phyloP scores from a whole-genome alignment of 2,113 vertebrate species.

The Opisthocomus hoazin region DNA sequence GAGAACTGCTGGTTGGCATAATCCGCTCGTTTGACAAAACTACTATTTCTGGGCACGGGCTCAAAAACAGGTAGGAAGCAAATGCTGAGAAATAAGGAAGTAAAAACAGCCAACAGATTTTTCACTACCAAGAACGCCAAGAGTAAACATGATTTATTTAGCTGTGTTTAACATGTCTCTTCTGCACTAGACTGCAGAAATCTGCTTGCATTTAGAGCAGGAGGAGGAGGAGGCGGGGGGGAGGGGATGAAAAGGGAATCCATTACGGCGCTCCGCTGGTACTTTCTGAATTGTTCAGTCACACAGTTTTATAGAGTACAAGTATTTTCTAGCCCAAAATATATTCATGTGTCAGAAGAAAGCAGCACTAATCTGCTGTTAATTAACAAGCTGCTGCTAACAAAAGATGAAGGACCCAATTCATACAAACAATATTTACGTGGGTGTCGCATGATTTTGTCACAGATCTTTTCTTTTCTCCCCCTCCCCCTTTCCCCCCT shows the following conservation, averaged over 20 bases:
- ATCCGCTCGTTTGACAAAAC: conserved; percentile 79
- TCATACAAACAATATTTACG: conserved; percentile 67
- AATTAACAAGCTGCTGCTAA: conserved; percentile 75
- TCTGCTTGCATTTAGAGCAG: conserved; percentile 66
- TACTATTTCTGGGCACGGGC: conserved; percentile 85
- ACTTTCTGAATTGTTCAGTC: conserved; percentile 51
- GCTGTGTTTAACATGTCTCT: conserved; percentile 72
- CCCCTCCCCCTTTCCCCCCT: fast-evolving
- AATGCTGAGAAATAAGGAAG: conserved; percentile 84
- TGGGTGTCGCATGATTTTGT: conserved; percentile 14
- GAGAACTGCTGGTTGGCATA: conserved; percentile 76
- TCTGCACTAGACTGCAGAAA: conserved; percentile 63
- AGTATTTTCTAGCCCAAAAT: conserved; percentile 68
- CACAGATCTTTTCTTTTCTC: conserved; percentile 2
- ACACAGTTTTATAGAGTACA: conserved; percentile 57
- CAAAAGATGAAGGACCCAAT: conserved; percentile 71
- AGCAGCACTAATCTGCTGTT: conserved; percentile 67
- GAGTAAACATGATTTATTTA: conserved; percentile 84
- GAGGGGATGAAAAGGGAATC: conserved; percentile 33
- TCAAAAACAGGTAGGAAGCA: conserved; percentile 90
- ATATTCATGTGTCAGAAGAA: conserved; percentile 65
- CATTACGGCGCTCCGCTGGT: conserved; percentile 4
- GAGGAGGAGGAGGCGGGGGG: neutral
- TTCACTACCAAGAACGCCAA: conserved; percentile 76
- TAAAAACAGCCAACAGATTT: conserved; percentile 79